Evolutionary conservation across 2,888 invertebrate genomes (phyloP), one percentile per base, ranked within the genome.

Genomic region (Germaria angustata): DNA sequence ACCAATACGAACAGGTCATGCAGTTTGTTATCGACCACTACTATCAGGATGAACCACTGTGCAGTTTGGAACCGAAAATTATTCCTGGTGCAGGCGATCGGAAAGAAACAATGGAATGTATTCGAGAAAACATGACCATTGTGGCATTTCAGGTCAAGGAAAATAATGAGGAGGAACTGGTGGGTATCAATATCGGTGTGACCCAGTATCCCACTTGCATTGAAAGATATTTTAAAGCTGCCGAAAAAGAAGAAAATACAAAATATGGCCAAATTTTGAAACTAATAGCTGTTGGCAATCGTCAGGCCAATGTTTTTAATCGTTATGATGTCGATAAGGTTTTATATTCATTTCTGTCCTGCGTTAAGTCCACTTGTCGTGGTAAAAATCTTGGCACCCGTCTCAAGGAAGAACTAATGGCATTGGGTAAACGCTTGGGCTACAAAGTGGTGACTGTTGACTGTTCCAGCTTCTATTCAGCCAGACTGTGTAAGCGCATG

Each of bases 301-400:
- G 63, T 0, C 24, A 82, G 20, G 81, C 75, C 0, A 69, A 78
- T 51, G 17, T 75, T 8, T 82, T 73, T 13, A 78, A 75, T 20
- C 78, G 78, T 51, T 82, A 78, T 53, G 65, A 57, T 41, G 81
- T 82, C n/a, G 75, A 82, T 22, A 69, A 75, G 8, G 3, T 82
- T 0, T 59, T 82, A 2, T 82, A 75, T 22, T 69, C 73, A 1
- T 75, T 59, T 6, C 69, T 82, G 78, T 66, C 57, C 2, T 68
- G 68, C 8, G 78, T 82, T 8, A 36, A 8, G 8, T 36, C 73
- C 3, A n/a, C 13, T 0, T 57, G 34, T 9, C 78, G 81, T 7
- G 81, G 78, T 9, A 68, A 46, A 2, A 75, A 78, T 36, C 11
- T 82, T 3, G 73, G 73, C 1, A 65, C 69, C 1, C 81, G 81